phyloP scores from a whole-genome alignment of 2,888 invertebrate species.

The Harmothoe impar region DNA sequence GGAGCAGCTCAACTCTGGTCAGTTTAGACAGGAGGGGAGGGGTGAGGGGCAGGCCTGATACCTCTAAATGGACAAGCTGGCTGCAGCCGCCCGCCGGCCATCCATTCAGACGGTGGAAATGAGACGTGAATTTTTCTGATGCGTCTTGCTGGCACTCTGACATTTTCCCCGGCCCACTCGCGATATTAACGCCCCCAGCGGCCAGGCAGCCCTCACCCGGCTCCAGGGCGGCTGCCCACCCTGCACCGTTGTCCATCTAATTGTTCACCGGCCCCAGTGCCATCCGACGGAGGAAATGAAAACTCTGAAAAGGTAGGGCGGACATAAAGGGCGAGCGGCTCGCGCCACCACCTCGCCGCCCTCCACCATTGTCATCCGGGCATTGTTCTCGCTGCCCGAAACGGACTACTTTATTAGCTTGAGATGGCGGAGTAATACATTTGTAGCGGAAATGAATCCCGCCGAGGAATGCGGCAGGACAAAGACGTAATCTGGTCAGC shows the following conservation, averaged over 20 bases:
- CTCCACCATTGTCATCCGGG: background rate
- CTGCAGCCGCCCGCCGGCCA: slow-evolving; percentile 48
- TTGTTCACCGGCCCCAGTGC: slow-evolving; percentile 22
- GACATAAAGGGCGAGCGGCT: slow-evolving; percentile 34
- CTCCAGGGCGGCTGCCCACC: background rate
- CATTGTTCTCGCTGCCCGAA: slow-evolving; percentile 44
- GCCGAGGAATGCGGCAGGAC: slow-evolving; percentile 48
- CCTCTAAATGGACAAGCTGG: slow-evolving; percentile 52
- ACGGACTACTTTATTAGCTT: slow-evolving; percentile 46
- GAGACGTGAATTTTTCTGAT: slow-evolving; percentile 57
- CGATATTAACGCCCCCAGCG: slow-evolving; percentile 48
- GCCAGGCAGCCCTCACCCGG: slow-evolving; percentile 2
- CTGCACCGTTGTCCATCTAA: slow-evolving; percentile 36
- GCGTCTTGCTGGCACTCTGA: slow-evolving; percentile 50
- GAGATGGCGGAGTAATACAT: slow-evolving; percentile 56
- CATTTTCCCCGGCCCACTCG: slow-evolving; percentile 41
- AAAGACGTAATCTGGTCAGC: slow-evolving; percentile 54
- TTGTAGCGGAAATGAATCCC: slow-evolving; percentile 57
- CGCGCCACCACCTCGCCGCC: background rate
- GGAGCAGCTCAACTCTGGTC: slow-evolving; percentile 27
- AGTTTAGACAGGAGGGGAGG: background rate
- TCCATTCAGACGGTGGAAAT: slow-evolving; percentile 48
- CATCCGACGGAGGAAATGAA: slow-evolving; percentile 58
- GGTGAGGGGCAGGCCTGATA: background rate
- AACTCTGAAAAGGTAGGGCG: slow-evolving; percentile 54